phyloP scores from a whole-genome alignment of 2,888 invertebrate genomes.

The Spialia ferax region DNA sequence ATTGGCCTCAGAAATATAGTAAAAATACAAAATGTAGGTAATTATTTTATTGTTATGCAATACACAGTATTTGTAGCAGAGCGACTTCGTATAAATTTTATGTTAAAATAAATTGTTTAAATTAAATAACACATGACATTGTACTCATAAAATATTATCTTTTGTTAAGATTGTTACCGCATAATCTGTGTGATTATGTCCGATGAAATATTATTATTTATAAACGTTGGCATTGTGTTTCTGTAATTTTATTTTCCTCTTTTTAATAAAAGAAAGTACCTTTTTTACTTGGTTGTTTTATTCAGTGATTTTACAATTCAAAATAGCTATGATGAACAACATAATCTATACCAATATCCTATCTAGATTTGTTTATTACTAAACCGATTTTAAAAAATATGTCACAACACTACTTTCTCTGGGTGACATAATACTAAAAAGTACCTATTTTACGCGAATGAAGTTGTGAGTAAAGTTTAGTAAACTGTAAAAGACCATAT shows the following conservation, averaged over 20 bases:
- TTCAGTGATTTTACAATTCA: slow-evolving; percentile 2
- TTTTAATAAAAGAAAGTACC: slow-evolving; percentile 72
- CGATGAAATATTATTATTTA: slow-evolving; percentile 62
- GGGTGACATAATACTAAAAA: too few species aligned
- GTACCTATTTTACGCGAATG: too few species aligned
- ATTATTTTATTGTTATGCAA: background rate
- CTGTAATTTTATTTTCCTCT: slow-evolving; percentile 74
- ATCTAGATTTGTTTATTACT: too few species aligned
- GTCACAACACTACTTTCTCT: too few species aligned
- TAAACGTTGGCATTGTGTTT: slow-evolving; percentile 82
- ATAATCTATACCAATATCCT: too few species aligned
- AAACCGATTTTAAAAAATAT: too few species aligned
- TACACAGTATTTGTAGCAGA: slow-evolving; percentile 39
- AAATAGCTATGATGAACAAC: too few species aligned
- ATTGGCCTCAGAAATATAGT: background rate
- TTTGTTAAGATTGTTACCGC: slow-evolving; percentile 70
- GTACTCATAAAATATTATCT: slow-evolving; percentile 55
- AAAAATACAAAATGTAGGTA: too few species aligned
- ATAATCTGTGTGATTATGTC: slow-evolving; percentile 70
- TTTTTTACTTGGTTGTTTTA: slow-evolving; percentile 59
- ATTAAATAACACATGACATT: slow-evolving; percentile 60
- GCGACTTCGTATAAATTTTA: slow-evolving; percentile 36
- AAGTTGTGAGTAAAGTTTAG: too few species aligned
- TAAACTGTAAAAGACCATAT: too few species aligned
- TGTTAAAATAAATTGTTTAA: slow-evolving; percentile 46